Evolutionary conservation across 2,113 vertebrate genomes (phyloP).

Genomic region (Lepus europaeus): DNA sequence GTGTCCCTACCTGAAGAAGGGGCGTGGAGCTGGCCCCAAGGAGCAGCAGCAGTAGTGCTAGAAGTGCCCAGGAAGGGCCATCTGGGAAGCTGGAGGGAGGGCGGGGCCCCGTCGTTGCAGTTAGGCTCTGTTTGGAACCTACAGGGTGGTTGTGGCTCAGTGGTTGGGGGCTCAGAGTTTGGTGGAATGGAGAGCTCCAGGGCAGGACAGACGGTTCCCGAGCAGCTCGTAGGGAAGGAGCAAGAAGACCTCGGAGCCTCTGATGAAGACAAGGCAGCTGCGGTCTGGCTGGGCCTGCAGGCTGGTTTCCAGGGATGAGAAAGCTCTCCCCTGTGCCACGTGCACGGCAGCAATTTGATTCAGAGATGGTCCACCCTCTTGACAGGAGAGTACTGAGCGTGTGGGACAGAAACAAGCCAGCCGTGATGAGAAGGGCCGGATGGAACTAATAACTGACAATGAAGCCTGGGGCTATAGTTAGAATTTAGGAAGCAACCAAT

Average conservation of each 20-base stretch:
- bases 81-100: not conserved
- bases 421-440: not conserved
- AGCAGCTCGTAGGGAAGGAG: not conserved
- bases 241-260: not conserved
- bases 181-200: not conserved
- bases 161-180: not conserved
- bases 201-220: not conserved
- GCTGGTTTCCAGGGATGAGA: not conserved
- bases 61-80: not conserved
- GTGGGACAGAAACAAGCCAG: not conserved
- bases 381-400: not conserved
- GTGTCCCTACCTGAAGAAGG: not conserved
- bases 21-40: not conserved
- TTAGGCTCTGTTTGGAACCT: not conserved
- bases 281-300: not conserved
- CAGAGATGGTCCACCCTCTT: not conserved
- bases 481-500: constrained; percentile 53
- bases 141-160: not conserved
- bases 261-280: not conserved
- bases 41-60: not conserved
- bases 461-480: not conserved
- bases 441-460: not conserved
- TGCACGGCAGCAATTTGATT: not conserved
- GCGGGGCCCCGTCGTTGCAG: not conserved
- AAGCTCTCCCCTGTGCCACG: rapidly evolving